Conservation (phyloP, 1,140 invertebrate genomes). For the Megalonaias nervosa region DNA sequence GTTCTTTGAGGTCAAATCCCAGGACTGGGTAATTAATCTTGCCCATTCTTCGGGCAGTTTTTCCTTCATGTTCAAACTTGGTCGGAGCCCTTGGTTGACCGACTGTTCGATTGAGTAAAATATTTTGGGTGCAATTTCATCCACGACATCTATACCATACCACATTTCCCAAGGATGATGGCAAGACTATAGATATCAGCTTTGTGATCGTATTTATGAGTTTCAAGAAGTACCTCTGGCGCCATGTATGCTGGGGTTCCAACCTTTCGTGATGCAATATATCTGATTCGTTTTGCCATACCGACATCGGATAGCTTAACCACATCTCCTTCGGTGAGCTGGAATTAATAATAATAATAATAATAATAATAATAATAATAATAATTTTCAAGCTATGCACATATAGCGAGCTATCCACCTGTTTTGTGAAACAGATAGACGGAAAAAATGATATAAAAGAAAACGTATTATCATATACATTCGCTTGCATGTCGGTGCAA, state of each 20-base stretch:
- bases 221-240: conserved; percentile 55
- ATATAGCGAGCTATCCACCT: too few species aligned
- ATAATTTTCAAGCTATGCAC: too few species aligned
- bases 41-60: conserved; percentile 39
- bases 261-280: conserved; percentile 52
- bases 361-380: too few species aligned
- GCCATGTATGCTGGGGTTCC: conserved; percentile 64
- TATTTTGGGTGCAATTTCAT: conserved; percentile 42
- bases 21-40: conserved; percentile 36
- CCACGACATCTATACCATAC: conserved; percentile 59
- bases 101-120: conserved; percentile 34
- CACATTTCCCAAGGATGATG: conserved; percentile 63
- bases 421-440: too few species aligned
- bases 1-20: conserved; percentile 29
- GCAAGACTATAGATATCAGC: conserved; percentile 51
- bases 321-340: conserved; percentile 35
- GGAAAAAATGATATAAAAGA: too few species aligned
- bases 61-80: conserved; percentile 31
- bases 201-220: conserved; percentile 37
- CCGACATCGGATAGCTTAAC: conserved; percentile 65
- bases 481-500: too few species aligned
- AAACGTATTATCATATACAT: too few species aligned
- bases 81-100: conserved; percentile 39
- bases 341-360: too few species aligned
- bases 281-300: conserved; percentile 50